These are phyloP conservation scores for Platynereis dumerilii DNA, from an alignment of 2,888 invertebrate genomes.

Conservation along the genomic window DNA sequence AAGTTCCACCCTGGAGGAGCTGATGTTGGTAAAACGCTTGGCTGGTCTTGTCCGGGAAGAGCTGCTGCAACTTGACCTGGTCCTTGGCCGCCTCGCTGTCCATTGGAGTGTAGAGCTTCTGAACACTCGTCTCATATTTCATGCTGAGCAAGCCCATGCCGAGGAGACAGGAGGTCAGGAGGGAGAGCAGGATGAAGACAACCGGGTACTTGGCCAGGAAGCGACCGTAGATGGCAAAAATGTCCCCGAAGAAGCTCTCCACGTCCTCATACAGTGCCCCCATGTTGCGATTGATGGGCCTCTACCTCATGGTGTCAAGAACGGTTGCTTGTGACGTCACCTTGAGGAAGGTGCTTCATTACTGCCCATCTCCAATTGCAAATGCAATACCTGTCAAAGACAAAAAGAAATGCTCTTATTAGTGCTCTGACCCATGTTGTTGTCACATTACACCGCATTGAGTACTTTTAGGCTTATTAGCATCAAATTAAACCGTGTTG, in stretches of 20 bases:
- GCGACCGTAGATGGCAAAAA: constrained; percentile 40
- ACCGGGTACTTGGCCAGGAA: constrained; percentile 38
- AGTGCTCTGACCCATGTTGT: too few species aligned
- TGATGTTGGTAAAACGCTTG: constrained; percentile 27
- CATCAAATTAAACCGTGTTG: too few species aligned
- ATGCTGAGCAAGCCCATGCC: constrained; percentile 37
- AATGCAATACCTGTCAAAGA: too few species aligned
- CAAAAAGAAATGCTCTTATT: too few species aligned
- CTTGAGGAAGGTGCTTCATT: too few species aligned
- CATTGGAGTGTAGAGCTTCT: constrained; percentile 44
- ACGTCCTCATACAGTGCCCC: constrained; percentile 42
- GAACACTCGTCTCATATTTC: constrained; percentile 40
- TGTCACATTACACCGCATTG: too few species aligned
- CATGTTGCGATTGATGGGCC: constrained; percentile 30
- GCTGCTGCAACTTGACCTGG: constrained; percentile 20
- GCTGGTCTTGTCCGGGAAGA: constrained; percentile 29
- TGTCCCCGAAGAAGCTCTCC: constrained; percentile 42
- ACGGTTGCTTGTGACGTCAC: too few species aligned
- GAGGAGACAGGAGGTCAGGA: constrained; percentile 36
- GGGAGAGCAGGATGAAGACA: constrained; percentile 35
- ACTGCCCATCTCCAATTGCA: too few species aligned
- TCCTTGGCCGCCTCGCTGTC: constrained; percentile 44
- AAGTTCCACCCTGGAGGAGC: constrained; percentile 12
- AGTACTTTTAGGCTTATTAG: too few species aligned
- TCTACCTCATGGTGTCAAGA: too few species aligned